Evolutionary conservation across 2,888 invertebrate genomes (phyloP).

Genomic region (Xanthia togata): DNA sequence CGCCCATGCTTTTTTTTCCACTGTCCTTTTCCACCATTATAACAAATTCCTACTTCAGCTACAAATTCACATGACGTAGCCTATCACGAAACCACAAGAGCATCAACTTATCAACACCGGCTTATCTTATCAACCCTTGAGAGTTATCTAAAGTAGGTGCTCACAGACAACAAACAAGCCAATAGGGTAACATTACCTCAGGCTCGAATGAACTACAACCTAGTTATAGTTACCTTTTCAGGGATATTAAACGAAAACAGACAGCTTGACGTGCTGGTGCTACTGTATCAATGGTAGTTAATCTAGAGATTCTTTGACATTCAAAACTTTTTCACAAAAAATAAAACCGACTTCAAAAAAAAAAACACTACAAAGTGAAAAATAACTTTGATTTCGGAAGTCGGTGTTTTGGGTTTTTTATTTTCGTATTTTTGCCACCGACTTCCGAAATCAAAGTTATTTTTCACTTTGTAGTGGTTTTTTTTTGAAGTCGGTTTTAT

Average conservation of each 20-base stretch:
- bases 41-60: constrained; percentile 9
- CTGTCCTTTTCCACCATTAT: not conserved
- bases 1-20: not conserved
- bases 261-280: constrained; percentile 1
- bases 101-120: constrained; percentile 14
- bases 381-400: no score
- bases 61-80: not conserved
- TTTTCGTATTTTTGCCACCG: no score
- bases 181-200: constrained; percentile 23
- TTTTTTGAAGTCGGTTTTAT: no score
- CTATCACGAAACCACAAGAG: not conserved
- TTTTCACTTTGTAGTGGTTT: no score
- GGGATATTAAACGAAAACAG: not conserved
- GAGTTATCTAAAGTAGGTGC: constrained; percentile 32
- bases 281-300: not conserved
- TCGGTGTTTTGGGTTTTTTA: no score
- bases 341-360: no score
- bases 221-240: constrained; percentile 31
- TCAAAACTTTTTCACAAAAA: no score
- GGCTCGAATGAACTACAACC: constrained; percentile 1
- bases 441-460: no score
- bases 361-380: no score
- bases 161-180: constrained; percentile 8
- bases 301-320: not conserved
- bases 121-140: no score